phyloP scores from a whole-genome alignment of 2,113 vertebrate species.

The Myiozetetes cayanensis region DNA sequence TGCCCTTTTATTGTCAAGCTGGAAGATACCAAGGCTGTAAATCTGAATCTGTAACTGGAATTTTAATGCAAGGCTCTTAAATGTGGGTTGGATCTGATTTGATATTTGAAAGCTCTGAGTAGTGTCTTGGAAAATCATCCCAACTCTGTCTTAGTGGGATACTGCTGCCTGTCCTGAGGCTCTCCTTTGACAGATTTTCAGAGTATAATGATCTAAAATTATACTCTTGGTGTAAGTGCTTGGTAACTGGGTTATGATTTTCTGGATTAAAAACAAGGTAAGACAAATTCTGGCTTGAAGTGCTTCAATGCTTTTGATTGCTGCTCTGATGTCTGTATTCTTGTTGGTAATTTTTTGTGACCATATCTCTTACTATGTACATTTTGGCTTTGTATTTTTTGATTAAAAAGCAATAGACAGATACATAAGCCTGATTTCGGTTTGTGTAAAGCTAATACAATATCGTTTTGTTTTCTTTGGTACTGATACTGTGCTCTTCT shows the following conservation, averaged over 20 bases:
- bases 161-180: background rate
- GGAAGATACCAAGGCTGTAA: background rate
- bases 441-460: background rate
- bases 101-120: background rate
- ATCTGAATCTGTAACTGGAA: background rate
- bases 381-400: background rate
- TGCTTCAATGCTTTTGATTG: background rate
- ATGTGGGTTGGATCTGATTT: background rate
- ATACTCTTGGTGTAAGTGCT: too few species aligned
- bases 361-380: fast-evolving
- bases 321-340: background rate
- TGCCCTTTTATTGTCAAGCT: background rate
- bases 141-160: background rate
- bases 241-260: background rate
- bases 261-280: background rate
- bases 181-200: background rate
- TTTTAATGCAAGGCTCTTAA: background rate
- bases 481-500: background rate
- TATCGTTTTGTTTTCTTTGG: background rate
- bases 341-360: background rate
- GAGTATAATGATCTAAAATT: background rate
- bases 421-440: background rate
- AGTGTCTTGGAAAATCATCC: background rate
- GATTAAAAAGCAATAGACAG: background rate
- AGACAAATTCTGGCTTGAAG: background rate